Evolutionary conservation across 2,113 vertebrate species (phyloP).

Genomic region (Leptocoma aspasia): DNA sequence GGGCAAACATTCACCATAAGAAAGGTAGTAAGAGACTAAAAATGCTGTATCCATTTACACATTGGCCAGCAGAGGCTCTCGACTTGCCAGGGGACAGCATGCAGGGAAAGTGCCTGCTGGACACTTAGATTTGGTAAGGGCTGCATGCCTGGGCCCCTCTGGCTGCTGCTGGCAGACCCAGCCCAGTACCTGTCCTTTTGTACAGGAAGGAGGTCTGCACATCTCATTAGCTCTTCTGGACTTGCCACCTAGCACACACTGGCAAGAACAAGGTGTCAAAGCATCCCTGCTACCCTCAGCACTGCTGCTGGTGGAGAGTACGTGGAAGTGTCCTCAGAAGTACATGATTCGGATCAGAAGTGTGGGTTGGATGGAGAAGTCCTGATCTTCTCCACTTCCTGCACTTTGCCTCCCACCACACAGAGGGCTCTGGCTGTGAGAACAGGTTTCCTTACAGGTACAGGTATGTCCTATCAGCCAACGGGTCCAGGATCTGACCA

Average conservation of each 20-base stretch:
- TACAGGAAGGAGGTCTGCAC: neutral
- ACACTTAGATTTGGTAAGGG: neutral
- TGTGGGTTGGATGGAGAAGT: neutral
- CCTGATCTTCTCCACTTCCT: neutral
- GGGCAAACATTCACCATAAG: accelerated
- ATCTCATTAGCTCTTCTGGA: neutral
- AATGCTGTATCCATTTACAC: neutral
- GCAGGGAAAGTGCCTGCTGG: accelerated
- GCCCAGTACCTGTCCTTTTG: neutral
- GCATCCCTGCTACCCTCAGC: neutral
- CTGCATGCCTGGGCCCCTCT: neutral
- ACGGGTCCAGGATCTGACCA: neutral
- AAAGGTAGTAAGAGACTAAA: neutral
- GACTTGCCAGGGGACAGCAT: neutral
- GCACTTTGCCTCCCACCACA: neutral
- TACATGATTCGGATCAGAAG: neutral
- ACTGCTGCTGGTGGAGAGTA: neutral
- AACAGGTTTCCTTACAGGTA: neutral
- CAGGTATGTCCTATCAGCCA: neutral
- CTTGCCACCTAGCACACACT: neutral
- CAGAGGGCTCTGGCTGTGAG: neutral
- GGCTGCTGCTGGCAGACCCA: neutral
- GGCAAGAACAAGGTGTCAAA: neutral
- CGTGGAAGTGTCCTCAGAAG: neutral
- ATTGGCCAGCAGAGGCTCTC: neutral